A percentile compares a stretch with the other conserved stretches of the same genome.
Conservation (phyloP, 2,113 vertebrate species). For the Vireo altiloquus region DNA sequence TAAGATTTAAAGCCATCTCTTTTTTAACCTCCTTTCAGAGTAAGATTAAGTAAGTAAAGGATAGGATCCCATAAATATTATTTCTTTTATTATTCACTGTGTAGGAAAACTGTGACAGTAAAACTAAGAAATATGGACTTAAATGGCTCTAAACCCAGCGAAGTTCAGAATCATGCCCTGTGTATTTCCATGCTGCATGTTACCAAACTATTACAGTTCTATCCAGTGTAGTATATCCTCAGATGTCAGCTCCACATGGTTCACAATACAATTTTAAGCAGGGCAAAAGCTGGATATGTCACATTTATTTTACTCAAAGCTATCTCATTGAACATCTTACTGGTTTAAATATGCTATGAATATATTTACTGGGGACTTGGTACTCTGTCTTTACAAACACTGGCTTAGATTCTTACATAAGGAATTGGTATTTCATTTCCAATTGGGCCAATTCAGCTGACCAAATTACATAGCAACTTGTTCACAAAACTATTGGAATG, state of each 20-base stretch:
- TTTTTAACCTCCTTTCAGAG: background rate
- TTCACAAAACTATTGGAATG: background rate
- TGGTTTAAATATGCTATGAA: background rate
- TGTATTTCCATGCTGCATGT: background rate
- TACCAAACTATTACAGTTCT: background rate
- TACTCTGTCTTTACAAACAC: background rate
- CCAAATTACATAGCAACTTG: background rate
- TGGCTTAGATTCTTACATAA: background rate
- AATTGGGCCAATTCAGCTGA: background rate
- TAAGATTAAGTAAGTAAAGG: background rate
- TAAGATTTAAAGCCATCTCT: background rate
- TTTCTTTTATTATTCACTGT: background rate
- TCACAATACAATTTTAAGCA: background rate
- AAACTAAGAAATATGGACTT: background rate
- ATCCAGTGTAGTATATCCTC: background rate
- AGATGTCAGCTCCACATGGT: background rate
- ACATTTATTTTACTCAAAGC: background rate
- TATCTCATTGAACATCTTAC: background rate
- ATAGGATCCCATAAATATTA: background rate
- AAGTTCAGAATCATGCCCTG: background rate
- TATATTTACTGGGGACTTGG: background rate
- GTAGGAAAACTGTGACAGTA: background rate
- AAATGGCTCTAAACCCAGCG: background rate
- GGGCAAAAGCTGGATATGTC: background rate
- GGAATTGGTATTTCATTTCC: background rate